These are phyloP conservation scores for Agapetus fuscipes DNA, from an alignment of 2,888 invertebrate genomes.

Conservation along the genomic window DNA sequence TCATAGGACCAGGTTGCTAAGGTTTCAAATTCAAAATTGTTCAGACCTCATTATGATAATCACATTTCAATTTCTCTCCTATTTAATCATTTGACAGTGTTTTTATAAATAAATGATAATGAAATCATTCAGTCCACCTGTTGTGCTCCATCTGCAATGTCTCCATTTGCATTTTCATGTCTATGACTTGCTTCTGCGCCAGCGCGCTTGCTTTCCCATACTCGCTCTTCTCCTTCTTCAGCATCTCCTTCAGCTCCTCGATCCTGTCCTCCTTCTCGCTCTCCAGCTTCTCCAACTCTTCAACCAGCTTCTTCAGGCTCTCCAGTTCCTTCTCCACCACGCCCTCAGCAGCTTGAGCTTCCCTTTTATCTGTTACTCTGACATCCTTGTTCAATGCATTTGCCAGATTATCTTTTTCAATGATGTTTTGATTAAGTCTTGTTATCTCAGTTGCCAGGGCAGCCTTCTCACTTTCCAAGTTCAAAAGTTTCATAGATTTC, in stretches of 20 bases:
- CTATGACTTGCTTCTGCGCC: slow-evolving; percentile 18
- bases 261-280: slow-evolving; percentile 34
- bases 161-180: slow-evolving; percentile 30
- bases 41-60: too few species aligned
- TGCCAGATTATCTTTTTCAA: slow-evolving; percentile 27
- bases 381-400: slow-evolving; percentile 29
- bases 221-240: slow-evolving; percentile 43
- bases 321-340: slow-evolving; percentile 30
- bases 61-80: too few species aligned
- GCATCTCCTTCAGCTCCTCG: slow-evolving; percentile 42
- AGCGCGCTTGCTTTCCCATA: slow-evolving; percentile 28
- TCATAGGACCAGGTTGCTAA: too few species aligned
- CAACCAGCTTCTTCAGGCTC: slow-evolving; percentile 29
- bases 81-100: too few species aligned
- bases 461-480: slow-evolving; percentile 33
- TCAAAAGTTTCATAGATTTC: slow-evolving; percentile 30
- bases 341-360: slow-evolving; percentile 28
- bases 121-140: too few species aligned
- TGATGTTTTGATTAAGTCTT: slow-evolving; percentile 28
- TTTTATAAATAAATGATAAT: too few species aligned
- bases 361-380: slow-evolving; percentile 25
- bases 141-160: slow-evolving; percentile 33
- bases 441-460: slow-evolving; percentile 30
- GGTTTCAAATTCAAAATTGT: too few species aligned
- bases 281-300: slow-evolving; percentile 35